Base-by-base conservation (phyloP, 2,888 invertebrate species). In the Uropetala carovei region DNA sequence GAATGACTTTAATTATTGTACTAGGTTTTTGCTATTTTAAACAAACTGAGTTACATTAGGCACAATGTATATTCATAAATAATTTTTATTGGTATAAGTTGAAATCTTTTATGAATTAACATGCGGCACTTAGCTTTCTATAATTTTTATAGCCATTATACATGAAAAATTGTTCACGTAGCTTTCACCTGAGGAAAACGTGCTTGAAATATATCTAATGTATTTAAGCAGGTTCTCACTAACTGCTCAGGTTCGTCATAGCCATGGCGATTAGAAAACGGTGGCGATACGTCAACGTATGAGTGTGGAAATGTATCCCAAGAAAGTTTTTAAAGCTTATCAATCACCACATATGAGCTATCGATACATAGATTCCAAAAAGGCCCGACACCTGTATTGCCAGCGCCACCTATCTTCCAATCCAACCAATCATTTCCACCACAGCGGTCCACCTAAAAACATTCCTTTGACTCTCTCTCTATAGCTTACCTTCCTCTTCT, bases 391-490 rank as follows among this genome's bases (percentile, higher is more conserved):
- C 43, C 13, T 64, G 43, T 43, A 13, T 43, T 10, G n/a, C 18
- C 43, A 89, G 18, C 64, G 43, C n/a, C 83, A 57, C 83, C n/a
- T 43, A 89, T 89, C 89, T 64, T 64, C 64, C 60, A 43, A 89
- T 16, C 43, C 64, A 43, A 89, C 64, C 64, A 68, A 64, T 68
- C 30, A 89, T 43, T 16, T 89, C 43, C 64, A 22, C n/a, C n/a
- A 43, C 30, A 18, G 18, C 10, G 9, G 11, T 75, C 9, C 75
- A 27, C 11, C 22, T 75, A 27, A 75, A 27, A 95, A 95, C 95
- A 95, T 95, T 95, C 95, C 94, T 95, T 95, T 94, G 92, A 91
- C 92, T 92, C 68, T 82, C 64, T 89, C 92, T 75, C 5, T 27
- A 7, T 27, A 13, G 22, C 4, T 92, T 68, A 92, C 92, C 91